Base-by-base conservation (phyloP, 1,140 invertebrate genomes). In the Lordiphosa mommai region DNA sequence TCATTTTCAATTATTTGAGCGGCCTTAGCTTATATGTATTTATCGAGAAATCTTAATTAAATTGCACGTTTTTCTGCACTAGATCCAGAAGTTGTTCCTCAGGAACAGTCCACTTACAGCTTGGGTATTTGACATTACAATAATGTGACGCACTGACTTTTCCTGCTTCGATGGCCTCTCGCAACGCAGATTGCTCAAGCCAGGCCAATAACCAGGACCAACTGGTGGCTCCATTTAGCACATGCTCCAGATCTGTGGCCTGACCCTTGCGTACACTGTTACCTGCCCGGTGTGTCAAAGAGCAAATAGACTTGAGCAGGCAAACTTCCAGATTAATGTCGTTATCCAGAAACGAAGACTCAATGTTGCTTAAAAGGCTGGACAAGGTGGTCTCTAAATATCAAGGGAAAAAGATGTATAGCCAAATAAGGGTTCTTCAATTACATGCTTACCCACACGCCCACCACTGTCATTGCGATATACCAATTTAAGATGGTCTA, bases 401-500 rank as follows among this genome's bases (percentile, higher is more conserved):
- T 8, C 14, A 17, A 2, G 34, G 7, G n/a, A 12, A 44, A 5
- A 2, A 2, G 1, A 17, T 8, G 1, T 12, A 10, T 23, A 13
- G 3, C 1, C 4, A 53, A n/a, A n/a, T n/a, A n/a, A n/a, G n/a
- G n/a, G n/a, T n/a, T n/a, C n/a, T n/a, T n/a, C 0, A 7, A 2
- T n/a, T 8, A 0, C 2, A 1, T 0, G 38, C 76, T 51, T 37
- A 87, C 86, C 86, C 40, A 88, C 70, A 12, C 65, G 55, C 10
- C 58, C 56, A 13, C 86, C 86, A 4, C 67, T 79, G 8, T 50
- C 57, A 23, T 88, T 87, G 40, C 50, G 70, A 43, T 88, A 86
- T 4, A 88, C 47, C 0, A 88, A 48, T 38, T 86, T 87, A 8
- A 88, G 82, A 29, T 82, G 61, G 2, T 88, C 64, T 5, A 88